phyloP scores from a whole-genome alignment of 2,888 invertebrate genomes.

The Phorcus lineatus region DNA sequence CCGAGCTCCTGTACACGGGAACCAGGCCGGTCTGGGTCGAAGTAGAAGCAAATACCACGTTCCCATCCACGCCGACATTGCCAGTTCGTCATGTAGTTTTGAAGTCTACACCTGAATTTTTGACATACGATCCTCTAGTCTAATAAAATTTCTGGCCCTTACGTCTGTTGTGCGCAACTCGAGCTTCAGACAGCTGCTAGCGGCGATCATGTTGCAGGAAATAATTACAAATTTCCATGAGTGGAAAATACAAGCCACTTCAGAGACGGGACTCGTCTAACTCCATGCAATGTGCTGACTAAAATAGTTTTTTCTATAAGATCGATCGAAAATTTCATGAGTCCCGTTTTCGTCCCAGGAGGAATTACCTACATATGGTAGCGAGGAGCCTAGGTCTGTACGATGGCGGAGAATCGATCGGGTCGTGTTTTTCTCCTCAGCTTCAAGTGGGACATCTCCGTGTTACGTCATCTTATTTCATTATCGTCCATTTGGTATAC shows the following conservation, averaged over 20 bases:
- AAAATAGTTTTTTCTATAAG: conserved; percentile 21
- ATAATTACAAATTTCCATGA: conserved; percentile 35
- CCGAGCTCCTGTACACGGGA: conserved; percentile 6
- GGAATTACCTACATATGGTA: neutral
- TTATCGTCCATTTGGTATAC: too few relatives aligned
- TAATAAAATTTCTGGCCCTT: conserved; percentile 22
- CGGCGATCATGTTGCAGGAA: conserved; percentile 22
- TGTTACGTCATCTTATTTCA: too few relatives aligned
- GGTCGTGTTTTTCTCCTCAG: too few relatives aligned
- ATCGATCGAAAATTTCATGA: conserved; percentile 14
- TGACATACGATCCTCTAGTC: conserved; percentile 22
- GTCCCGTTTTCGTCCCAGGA: neutral
- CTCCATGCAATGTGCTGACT: neutral
- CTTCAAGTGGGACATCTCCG: too few relatives aligned
- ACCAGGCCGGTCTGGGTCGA: conserved; percentile 16
- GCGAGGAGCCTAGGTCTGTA: too few relatives aligned
- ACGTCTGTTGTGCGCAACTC: conserved; percentile 22
- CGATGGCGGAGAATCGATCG: too few relatives aligned
- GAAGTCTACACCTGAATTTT: conserved; percentile 26
- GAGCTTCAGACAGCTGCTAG: conserved; percentile 23
- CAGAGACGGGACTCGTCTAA: neutral
- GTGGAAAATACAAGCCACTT: conserved; percentile 12
- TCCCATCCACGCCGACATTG: neutral
- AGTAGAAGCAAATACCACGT: neutral
- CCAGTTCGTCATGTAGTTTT: conserved; percentile 28